Percentiles rank a stretch among this genome's conserved stretches.
These are phyloP conservation scores for Gallinago undulata DNA, from an alignment of 2,113 vertebrate genomes.

Conservation along the genomic window DNA sequence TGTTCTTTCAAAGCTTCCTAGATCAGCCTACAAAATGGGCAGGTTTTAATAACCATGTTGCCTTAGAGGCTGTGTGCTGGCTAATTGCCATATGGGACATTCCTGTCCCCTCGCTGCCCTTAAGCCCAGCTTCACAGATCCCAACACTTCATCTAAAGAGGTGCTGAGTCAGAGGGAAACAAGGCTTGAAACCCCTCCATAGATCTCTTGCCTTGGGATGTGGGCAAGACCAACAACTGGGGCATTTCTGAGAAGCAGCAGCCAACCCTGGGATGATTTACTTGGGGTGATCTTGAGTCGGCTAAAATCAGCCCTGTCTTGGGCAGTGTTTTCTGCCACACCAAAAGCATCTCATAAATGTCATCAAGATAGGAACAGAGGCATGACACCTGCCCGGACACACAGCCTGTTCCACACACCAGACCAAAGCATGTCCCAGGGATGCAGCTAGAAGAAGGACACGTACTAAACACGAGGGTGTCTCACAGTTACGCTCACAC, in stretches of 20 bases:
- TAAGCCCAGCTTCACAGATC: neutral
- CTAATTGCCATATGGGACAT: neutral
- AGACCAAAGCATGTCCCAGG: neutral
- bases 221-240: neutral
- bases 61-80: neutral
- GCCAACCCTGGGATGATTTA: neutral
- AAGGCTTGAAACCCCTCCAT: neutral
- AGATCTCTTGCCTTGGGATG: neutral
- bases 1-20: neutral
- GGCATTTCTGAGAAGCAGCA: neutral
- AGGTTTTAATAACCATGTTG: neutral
- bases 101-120: neutral
- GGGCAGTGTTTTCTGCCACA: neutral
- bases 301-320: neutral
- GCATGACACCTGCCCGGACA: neutral
- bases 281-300: neutral
- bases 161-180: neutral
- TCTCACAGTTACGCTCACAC: neutral
- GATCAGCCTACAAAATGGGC: neutral
- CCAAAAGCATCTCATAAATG: neutral
- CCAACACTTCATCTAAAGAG: neutral
- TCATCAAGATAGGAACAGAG: neutral
- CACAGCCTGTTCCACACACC: fast-evolving
- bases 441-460: neutral
- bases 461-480: neutral